Conservation (phyloP, 2,113 vertebrate genomes). For the Speoplatyrhinus poulsoni region DNA sequence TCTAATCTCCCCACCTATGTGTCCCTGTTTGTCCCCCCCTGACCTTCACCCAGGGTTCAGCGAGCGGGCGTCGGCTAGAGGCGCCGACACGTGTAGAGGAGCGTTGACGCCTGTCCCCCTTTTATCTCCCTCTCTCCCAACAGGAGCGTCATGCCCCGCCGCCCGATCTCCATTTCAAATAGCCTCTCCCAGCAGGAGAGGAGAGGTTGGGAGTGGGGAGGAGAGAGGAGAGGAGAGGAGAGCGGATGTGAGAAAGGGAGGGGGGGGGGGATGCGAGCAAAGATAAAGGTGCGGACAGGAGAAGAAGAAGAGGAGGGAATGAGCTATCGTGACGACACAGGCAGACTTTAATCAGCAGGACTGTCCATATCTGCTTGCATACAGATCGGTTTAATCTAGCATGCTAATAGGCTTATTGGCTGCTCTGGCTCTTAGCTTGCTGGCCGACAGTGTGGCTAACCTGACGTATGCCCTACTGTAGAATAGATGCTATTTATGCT, state of each 20-base stretch:
- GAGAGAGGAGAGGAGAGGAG: constrained; percentile 3
- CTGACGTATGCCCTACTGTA: too few relatives aligned
- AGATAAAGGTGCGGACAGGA: background rate
- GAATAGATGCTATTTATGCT: too few relatives aligned
- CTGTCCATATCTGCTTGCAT: background rate
- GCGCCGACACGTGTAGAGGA: constrained; percentile 41
- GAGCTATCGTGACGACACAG: background rate
- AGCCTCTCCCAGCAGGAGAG: constrained; percentile 33
- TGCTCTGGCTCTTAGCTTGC: background rate
- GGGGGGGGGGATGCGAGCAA: background rate
- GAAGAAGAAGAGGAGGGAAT: background rate
- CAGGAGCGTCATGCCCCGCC: constrained; percentile 49
- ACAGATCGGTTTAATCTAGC: background rate
- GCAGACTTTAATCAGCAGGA: background rate
- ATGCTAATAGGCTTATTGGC: background rate
- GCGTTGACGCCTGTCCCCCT: constrained; percentile 16
- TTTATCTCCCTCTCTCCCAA: constrained; percentile 46
- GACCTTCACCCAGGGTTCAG: constrained; percentile 26
- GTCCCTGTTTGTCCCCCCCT: background rate
- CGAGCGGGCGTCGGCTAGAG: constrained; percentile 33
- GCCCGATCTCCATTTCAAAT: constrained; percentile 66
- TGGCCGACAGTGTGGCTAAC: background rate
- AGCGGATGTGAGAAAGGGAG: background rate
- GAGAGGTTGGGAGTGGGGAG: constrained; percentile 4
- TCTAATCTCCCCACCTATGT: constrained; percentile 1